phyloP scores from a whole-genome alignment of 2,113 vertebrate species.

The Gymnarchus niloticus region DNA sequence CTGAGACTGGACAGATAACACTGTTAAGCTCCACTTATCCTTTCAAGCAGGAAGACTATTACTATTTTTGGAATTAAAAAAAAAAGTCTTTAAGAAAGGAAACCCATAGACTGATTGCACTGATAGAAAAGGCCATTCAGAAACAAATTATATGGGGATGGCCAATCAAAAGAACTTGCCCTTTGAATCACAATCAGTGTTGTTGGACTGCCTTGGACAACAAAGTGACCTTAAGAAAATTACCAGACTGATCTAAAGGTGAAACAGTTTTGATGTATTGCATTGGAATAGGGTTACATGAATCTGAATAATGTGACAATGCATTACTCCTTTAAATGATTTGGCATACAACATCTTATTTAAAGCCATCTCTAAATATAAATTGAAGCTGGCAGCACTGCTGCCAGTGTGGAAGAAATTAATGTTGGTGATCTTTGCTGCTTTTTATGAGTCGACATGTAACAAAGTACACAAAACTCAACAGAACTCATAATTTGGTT shows the following conservation, averaged over 20 bases:
- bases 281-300: not conserved
- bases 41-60: not conserved
- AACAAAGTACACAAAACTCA: not conserved
- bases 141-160: slow-evolving; percentile 1
- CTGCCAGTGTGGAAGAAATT: not conserved
- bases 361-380: not conserved
- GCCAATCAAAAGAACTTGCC: slow-evolving; percentile 7
- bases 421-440: too few relatives aligned
- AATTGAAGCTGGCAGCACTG: not conserved
- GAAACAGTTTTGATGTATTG: not conserved
- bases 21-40: not conserved
- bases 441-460: too few relatives aligned
- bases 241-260: not conserved
- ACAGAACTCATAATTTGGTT: not conserved
- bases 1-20: not conserved
- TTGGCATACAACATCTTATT: too few relatives aligned
- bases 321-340: not conserved
- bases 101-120: slow-evolving; percentile 11
- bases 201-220: not conserved
- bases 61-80: not conserved
- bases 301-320: not conserved
- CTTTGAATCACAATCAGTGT: slow-evolving; percentile 6
- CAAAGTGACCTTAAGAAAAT: slow-evolving; percentile 11
- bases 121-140: not conserved
- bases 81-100: not conserved